phyloP scores from a whole-genome alignment of 2,888 invertebrate genomes.

The Euproctis similis region DNA sequence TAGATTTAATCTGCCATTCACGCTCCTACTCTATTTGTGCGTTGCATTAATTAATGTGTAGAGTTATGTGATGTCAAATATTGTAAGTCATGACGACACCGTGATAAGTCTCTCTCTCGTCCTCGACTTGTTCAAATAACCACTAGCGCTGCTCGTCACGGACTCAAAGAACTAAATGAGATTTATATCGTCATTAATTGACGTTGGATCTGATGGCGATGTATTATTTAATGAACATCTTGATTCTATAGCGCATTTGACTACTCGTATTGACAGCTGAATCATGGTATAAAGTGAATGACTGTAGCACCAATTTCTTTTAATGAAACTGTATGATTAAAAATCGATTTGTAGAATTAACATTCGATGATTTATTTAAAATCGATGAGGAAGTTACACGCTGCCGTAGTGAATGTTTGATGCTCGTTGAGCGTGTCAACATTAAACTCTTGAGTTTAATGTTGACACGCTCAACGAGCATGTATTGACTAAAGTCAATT shows the following conservation, averaged over 20 bases:
- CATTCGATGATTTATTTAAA: constrained; percentile 49
- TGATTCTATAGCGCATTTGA: constrained; percentile 18
- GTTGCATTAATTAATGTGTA: constrained; percentile 8
- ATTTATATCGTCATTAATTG: constrained; percentile 48
- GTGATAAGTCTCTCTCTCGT: constrained; percentile 26
- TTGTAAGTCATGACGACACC: constrained; percentile 18
- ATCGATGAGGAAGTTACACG: constrained; percentile 43
- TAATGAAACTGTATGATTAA: constrained; percentile 52
- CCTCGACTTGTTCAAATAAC: constrained; percentile 39
- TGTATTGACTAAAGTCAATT: too few species aligned
- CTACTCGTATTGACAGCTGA: constrained; percentile 36
- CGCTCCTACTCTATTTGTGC: constrained; percentile 7
- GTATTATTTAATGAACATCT: constrained; percentile 19
- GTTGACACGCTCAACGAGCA: constrained; percentile 40
- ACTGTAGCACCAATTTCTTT: constrained; percentile 46
- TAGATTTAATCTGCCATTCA: constrained; percentile 4
- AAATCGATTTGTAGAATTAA: constrained; percentile 44
- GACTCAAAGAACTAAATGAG: constrained; percentile 29
- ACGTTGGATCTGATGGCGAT: constrained; percentile 37
- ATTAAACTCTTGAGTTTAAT: too few species aligned
- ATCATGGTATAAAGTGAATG: constrained; percentile 47
- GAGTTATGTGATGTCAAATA: constrained; percentile 11
- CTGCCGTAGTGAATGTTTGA: constrained; percentile 30
- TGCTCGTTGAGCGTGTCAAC: constrained; percentile 40
- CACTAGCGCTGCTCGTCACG: constrained; percentile 45